Evolutionary conservation across 2,797 vertebrate species (phyloP), one percentile per base, ranked within the genome.

Genomic region (Mus spretus): DNA sequence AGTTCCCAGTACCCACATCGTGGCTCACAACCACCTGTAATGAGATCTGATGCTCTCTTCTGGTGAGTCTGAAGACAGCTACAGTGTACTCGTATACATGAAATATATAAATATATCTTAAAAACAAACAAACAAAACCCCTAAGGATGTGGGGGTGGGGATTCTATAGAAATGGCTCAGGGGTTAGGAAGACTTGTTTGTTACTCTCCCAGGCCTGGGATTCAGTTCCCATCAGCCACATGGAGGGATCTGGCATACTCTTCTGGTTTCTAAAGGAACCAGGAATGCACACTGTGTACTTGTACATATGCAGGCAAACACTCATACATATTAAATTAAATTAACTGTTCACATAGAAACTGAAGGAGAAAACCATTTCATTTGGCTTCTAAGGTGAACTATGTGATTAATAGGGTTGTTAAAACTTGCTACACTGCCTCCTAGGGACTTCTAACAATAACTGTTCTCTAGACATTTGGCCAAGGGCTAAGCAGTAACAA

Each of bases 351-450:
- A 85, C 65, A 82, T 0, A 89, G 31, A 95, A 97, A 89, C 8
- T 63, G 2, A 96, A 84, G 57, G 15, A 63, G 59, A 84, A 84
- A 84, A 44, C 4, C 55, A 61, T 24, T 50, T 31, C 55, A 61
- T 24, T 50, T 40, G 7, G 44, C 40, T 94, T 95, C 63, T 92
- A 90, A 90, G 84, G 57, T 44, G 94, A 94, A n/a, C 37, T 59
- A 91, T 57, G 81, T 50, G 24, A 40, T 85, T 63, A 55, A 86
- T 3, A 12, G 40, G 6, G 82, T 78, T 84, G 72, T 80, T 93
- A 91, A 84, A 91, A 93, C 26, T 78, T 59, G n/a, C 50, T 90
- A 90, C 82, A 81, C 74, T 61, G 22, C n/a, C 14, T 75, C 93
- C 84, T 14, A 40, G 31, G 61, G 34, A 63, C 79, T 19, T 93